Evolutionary conservation across 2,888 invertebrate genomes (phyloP), one percentile per base, ranked within the genome.

Genomic region (Agonopterix subpropinquella): DNA sequence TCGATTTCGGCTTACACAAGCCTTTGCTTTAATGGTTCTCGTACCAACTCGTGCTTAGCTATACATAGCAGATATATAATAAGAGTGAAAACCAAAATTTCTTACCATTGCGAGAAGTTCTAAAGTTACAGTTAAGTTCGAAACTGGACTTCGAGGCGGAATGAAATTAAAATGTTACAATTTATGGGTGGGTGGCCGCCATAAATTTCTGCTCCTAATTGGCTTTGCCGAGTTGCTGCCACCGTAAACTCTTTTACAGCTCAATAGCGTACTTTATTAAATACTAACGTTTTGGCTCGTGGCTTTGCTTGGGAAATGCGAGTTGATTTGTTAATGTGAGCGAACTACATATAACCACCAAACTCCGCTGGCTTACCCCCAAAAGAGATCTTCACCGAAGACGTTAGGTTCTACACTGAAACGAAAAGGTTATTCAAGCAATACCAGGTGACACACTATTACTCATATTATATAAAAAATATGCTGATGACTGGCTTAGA

Each of bases 151-250:
- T 67, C 37, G 36, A 57, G 61, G 61, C 59, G 59, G 71, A 77
- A 75, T 82, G 78, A 81, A 85, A 83, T 86, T 85, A 85, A 84
- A 86, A 83, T 77, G 82, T 78, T 78, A 77, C 80, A 81, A 83
- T 83, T 86, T 83, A 85, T 77, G 78, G 72, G 67, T 57, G 66
- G 71, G 65, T 59, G 64, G 65, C 61, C 62, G 70, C 73, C 76
- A 80, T 86, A 86, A 86, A 85, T 86, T 84, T 73, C 55, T 63
- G 67, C 65, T 70, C 72, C 80, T 86, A 87, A 86, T 86, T 86
- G 82, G 84, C 77, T 74, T 65, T 62, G 73, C 70, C 64, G 75
- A 77, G 68, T 78, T 68, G 74, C 64, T 61, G 61, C 68, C 57
- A 66, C 72, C 74, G 75, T 85, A 81, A 84, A 86, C 77, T 76